A percentile compares a stretch with the other conserved stretches of the same genome.
Evolutionary conservation across 1,140 invertebrate species (phyloP).

Genomic region (Condylostylus longicornis): DNA sequence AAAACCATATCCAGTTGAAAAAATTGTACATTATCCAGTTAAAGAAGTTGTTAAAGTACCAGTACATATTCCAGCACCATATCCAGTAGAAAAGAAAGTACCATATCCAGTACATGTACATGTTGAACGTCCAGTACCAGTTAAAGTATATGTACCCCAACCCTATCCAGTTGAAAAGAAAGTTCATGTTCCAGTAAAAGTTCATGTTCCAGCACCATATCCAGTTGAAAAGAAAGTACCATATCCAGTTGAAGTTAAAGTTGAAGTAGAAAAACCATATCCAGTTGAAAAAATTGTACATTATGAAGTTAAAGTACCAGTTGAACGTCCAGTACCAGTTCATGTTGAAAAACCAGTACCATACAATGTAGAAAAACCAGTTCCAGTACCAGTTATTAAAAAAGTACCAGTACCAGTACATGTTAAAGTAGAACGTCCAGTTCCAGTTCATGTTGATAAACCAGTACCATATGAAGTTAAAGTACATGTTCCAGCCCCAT

Average conservation of each 20-base stretch:
- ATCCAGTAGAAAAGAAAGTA: conserved; percentile 55
- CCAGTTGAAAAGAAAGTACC: conserved; percentile 51
- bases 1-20: conserved; percentile 48
- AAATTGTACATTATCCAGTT: conserved; percentile 44
- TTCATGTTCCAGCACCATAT: conserved; percentile 50
- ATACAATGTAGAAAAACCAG: conserved; percentile 40
- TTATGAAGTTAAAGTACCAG: conserved; percentile 34
- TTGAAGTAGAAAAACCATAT: conserved; percentile 48
- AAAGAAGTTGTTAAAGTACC: conserved; percentile 50
- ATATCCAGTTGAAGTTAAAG: conserved; percentile 44
- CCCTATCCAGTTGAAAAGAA: conserved; percentile 57
- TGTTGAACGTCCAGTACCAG: conserved; percentile 46
- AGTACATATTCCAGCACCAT: conserved; percentile 49
- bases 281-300: conserved; percentile 44
- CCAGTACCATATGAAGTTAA: conserved; percentile 42
- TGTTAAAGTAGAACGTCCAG: conserved; percentile 39
- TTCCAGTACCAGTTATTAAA: conserved; percentile 37
- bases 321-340: conserved; percentile 44
- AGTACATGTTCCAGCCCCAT: conserved; percentile 39
- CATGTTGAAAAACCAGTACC: conserved; percentile 42
- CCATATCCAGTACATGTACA: conserved; percentile 50
- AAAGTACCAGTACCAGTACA: conserved; percentile 34
- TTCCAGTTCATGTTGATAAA: conserved; percentile 42
- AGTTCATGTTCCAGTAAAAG: conserved; percentile 53
- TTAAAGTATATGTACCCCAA: conserved; percentile 49